Percentiles rank a stretch among this genome's conserved stretches.
phyloP scores from a whole-genome alignment of 2,113 vertebrate genomes.

The Macquaria ambigua region DNA sequence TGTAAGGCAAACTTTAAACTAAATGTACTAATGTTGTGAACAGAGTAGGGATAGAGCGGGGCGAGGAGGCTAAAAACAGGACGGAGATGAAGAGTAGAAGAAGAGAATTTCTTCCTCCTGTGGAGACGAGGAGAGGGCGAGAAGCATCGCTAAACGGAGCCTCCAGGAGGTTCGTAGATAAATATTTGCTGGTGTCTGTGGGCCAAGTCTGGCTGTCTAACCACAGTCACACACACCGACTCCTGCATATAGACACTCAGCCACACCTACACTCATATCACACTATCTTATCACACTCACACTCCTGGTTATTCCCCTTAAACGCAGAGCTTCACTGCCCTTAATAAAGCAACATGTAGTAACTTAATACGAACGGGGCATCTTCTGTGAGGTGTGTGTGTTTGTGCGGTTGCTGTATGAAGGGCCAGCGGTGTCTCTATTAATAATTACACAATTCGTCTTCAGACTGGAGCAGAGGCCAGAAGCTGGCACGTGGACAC shows the following conservation, averaged over 20 bases:
- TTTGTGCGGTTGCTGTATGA: background rate
- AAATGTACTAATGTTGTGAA: constrained; percentile 11
- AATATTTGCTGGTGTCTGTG: constrained; percentile 74
- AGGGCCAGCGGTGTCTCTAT: constrained; percentile 39
- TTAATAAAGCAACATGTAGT: constrained; percentile 26
- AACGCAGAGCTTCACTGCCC: background rate
- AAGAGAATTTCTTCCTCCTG: constrained; percentile 15
- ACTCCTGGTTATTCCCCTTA: background rate
- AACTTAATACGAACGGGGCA: constrained; percentile 10
- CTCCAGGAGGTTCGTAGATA: constrained; percentile 59
- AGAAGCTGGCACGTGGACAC: constrained; percentile 26
- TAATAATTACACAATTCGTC: constrained; percentile 77
- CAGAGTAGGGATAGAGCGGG: background rate
- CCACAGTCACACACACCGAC: constrained; percentile 26
- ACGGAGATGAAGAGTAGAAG: background rate
- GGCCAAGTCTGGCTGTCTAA: constrained; percentile 48
- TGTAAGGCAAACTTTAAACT: background rate
- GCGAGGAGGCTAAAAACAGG: background rate
- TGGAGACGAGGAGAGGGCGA: constrained; percentile 37
- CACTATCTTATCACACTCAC: background rate
- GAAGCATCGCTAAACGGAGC: constrained; percentile 32
- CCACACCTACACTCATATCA: constrained; percentile 21
- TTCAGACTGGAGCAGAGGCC: constrained; percentile 43
- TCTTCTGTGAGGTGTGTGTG: background rate
- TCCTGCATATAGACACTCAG: background rate